Evolutionary conservation across 2,888 invertebrate genomes (phyloP), one percentile per base, ranked within the genome.

Genomic region (Phymatocera aterrima): DNA sequence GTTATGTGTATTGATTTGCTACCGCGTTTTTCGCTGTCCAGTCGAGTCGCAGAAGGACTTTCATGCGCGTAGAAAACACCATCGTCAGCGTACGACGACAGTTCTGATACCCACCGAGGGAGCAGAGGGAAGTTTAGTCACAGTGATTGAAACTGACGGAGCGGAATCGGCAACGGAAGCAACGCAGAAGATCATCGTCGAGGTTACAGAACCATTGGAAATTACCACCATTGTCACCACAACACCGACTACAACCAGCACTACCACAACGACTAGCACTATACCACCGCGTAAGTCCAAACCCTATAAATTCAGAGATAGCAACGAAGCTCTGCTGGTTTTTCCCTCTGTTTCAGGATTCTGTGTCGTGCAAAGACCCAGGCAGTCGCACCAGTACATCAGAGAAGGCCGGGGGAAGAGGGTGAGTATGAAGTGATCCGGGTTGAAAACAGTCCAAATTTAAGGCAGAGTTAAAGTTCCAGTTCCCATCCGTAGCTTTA

Each of bases 31-130:
- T 80, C 70, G 83, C 80, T 80, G 93, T 93, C 15, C 91, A 97
- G 97, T 97, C 88, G 97, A 97, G 91, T 95, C 97, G 15, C 97
- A 97, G 91, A 96, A 96, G 89, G 96, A 97, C 91, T 97, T 95
- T 90, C 97, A 97, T 88, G 92, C 94, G 88, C 88, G 90, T 43
- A 90, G 87, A 78, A 89, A 91, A 84, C 88, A 88, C 68, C 88
- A 88, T 79, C 85, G 81, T 82, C 87, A 88, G 81, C 84, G 83
- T 21, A 77, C 61, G 15, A 57, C 43, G 34, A 78, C 68, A 0
- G 24, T 65, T 51, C n/a, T 57, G 5, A 37, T 34, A 5, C 78
- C 92, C 91, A 82, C 90, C 91, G 37, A 92, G 92, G 87, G 87
- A 92, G 81, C 91, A 92, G 61, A 90, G 6, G 75, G 51, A 8